Evolutionary conservation across 2,888 invertebrate species (phyloP), one percentile per base, ranked within the genome.

Genomic region (Cosmopolites sordidus): DNA sequence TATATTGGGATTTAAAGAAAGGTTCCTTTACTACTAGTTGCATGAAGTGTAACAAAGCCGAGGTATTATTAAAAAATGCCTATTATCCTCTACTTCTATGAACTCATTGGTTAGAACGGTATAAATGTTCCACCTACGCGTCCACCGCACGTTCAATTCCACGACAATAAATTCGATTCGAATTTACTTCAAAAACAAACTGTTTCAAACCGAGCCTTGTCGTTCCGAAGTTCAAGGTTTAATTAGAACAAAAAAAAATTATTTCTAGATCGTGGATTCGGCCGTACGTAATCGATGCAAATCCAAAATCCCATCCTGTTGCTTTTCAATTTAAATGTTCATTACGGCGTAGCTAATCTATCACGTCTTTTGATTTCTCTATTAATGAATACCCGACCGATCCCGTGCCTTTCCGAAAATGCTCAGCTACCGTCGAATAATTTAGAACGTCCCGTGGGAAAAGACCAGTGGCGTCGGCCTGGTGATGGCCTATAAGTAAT

Each of bases 281-380:
- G 45, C 30, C 18, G 42, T 2, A n/a, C 18, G 12, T 9, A 16
- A 40, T 16, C 40, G 39, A 43, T 17, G 39, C 44, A 43, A 49
- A 50, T 39, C 27, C 27, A 18, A n/a, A 16, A 46, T 33, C 48
- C 40, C 48, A 11, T 54, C 50, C 50, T 54, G 53, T 53, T 50
- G 53, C 50, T 49, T 42, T 40, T 33, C 47, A 30, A 41, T 50
- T 50, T 43, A 52, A 43, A 43, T 49, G 56, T 49, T 56, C 49
- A 49, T 56, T 56, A 52, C 30, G 39, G 29, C 37, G 42, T 33
- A 48, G 52, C 52, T 56, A 56, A 56, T 56, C 56, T 52, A 52
- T 52, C 56, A 52, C 56, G 56, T 46, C 46, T 56, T 49, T 56
- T 46, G 52, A 49, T 52, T 56, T 52, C 56, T 52, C 52, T 48